Conservation (phyloP, 2,113 vertebrate genomes). For the Mobula hypostoma region DNA sequence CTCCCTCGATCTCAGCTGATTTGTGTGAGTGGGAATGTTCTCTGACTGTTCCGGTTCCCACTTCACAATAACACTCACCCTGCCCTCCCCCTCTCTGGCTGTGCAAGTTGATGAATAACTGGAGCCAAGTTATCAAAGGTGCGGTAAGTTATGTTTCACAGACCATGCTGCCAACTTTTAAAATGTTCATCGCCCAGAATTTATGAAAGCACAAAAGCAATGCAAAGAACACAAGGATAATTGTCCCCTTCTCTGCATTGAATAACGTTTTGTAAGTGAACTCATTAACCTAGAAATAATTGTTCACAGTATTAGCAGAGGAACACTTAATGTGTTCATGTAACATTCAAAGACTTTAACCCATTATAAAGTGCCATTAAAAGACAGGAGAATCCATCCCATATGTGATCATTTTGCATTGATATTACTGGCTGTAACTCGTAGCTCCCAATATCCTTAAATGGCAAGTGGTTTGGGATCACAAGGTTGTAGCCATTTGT, state of each 20-base stretch:
- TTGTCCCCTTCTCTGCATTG: conserved; percentile 17
- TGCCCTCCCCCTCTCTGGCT: no score
- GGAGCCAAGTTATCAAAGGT: neutral
- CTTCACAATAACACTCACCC: neutral
- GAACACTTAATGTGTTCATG: conserved; percentile 6
- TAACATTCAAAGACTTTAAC: conserved; percentile 23
- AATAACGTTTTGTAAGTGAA: conserved; percentile 26
- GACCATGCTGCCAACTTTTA: neutral
- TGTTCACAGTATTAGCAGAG: neutral
- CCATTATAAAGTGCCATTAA: neutral
- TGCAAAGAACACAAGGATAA: conserved; percentile 20
- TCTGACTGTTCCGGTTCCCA: neutral
- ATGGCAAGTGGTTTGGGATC: neutral
- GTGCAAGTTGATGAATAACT: no score
- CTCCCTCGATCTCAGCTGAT: no score
- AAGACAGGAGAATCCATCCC: neutral
- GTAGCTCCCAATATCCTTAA: neutral
- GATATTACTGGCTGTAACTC: neutral
- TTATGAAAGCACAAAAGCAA: neutral
- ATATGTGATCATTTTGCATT: neutral
- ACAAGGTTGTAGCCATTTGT: neutral
- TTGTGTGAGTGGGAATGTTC: neutral
- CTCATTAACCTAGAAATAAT: conserved; percentile 33
- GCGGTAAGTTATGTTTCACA: neutral
- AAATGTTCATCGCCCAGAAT: neutral